phyloP scores from a whole-genome alignment of 2,797 vertebrate genomes.

The Ambastaia sidthimunki region DNA sequence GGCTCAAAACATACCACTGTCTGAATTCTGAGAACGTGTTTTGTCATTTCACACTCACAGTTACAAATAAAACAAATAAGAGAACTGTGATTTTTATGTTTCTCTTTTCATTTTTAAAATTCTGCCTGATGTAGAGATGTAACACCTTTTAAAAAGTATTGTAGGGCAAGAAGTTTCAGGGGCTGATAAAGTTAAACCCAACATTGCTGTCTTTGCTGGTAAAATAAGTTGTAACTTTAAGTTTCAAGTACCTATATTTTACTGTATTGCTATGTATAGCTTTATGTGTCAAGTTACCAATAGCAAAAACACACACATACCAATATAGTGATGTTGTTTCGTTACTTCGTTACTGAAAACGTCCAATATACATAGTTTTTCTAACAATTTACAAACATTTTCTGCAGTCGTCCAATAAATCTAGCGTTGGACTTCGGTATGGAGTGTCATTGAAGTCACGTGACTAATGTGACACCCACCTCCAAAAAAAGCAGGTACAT shows the following conservation, averaged over 20 bases:
- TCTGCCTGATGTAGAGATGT: neutral
- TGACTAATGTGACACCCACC: neutral
- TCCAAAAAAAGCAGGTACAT: too few species aligned
- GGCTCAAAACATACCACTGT: slow-evolving; percentile 51
- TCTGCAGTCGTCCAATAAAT: slow-evolving; percentile 8
- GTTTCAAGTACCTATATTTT: neutral
- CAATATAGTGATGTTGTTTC: too few species aligned
- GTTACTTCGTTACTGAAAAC: too few species aligned
- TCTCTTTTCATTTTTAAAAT: slow-evolving; percentile 28
- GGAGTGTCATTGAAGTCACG: slow-evolving; percentile 44
- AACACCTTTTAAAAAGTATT: neutral
- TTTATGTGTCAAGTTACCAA: too few species aligned
- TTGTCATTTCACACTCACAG: slow-evolving; percentile 50
- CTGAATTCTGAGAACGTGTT: slow-evolving; percentile 47
- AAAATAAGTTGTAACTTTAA: neutral
- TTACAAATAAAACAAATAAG: slow-evolving; percentile 60
- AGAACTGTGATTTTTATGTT: slow-evolving; percentile 23
- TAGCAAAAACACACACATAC: too few species aligned
- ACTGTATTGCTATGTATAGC: neutral
- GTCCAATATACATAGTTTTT: neutral
- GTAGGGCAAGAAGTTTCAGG: neutral
- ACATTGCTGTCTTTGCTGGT: neutral
- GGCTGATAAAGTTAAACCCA: slow-evolving; percentile 8
- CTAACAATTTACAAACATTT: slow-evolving; percentile 56
- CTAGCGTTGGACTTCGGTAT: slow-evolving; percentile 53